Evolutionary conservation across 1,140 invertebrate species (phyloP), one percentile per base, ranked within the genome.

Genomic region (Panagrolaimus sp.): DNA sequence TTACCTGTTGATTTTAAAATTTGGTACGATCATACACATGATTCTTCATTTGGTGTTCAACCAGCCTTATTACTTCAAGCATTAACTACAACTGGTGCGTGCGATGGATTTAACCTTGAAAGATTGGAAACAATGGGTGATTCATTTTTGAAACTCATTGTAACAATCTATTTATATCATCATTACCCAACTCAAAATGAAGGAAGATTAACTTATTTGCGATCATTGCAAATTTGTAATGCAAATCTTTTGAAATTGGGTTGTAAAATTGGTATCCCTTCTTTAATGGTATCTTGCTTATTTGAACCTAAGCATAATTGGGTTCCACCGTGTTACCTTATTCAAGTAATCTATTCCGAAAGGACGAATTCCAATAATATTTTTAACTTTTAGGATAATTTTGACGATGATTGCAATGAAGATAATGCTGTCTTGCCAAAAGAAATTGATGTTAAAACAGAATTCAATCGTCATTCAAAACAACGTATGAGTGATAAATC

Each of bases 261-360:
- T 0, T 88, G 91, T 63, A 87, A 88, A 73, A 93, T 93, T 84
- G 87, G 89, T 14, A 85, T 99, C 14, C 94, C 93, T 2, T 91
- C 93, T 72, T 89, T 91, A 70, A 97, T 99, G 92, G 91, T 97
- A 70, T 93, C 95, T 0, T 91, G 91, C 0, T 98, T 98, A 85
- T 99, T 99, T 85, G 95, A 98, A 81, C 96, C 96, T 0, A 92
- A 95, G 82, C 95, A 98, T 82, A 98, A 97, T 84, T 99, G 96
- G 96, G 83, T 98, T 8, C 95, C 96, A 14, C 95, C 96, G 5
- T 92, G 93, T 80, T 96, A 93, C 80, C n/a, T 88, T 51, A 38
- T 7, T 38, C 31, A 38, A 38, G 31, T 38, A 38, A 7, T 38
- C 7, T 38, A 38, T 4, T 4, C 2, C 2, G 31, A 38, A 38